These are phyloP conservation scores for Manis crassicaudata DNA, from an alignment of 2,797 vertebrate genomes.

Conservation along the genomic window DNA sequence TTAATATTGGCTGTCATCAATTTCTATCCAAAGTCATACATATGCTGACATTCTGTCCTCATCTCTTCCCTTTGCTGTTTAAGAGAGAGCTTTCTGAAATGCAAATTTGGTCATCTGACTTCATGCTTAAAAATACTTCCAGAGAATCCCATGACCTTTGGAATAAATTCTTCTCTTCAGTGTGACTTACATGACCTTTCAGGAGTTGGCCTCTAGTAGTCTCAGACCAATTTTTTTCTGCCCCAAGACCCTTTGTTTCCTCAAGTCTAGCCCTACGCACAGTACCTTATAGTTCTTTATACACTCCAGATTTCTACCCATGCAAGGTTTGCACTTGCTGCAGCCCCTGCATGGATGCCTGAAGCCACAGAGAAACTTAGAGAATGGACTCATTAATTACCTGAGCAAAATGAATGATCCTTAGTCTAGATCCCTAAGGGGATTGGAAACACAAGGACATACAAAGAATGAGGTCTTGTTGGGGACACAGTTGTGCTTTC, in stretches of 20 bases:
- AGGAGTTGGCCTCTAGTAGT: neutral
- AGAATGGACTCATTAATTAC: neutral
- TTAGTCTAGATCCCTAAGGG: neutral
- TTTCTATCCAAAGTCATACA: neutral
- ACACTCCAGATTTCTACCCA: neutral
- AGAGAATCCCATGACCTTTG: neutral
- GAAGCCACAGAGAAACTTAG: neutral
- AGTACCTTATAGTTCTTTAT: neutral
- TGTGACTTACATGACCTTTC: neutral
- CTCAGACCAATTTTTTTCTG: neutral
- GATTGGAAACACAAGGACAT: neutral
- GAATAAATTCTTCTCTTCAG: neutral
- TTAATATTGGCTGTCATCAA: neutral
- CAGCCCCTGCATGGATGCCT: neutral
- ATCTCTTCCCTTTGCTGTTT: neutral
- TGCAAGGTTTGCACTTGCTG: neutral
- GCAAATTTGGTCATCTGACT: neutral
- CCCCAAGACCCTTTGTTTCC: neutral
- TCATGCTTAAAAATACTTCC: neutral
- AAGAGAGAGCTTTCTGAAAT: neutral
- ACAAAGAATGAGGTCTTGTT: neutral
- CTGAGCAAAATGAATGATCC: neutral
- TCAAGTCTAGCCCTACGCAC: neutral
- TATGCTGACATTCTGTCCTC: neutral
- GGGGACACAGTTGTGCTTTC: constrained; percentile 2